Evolutionary conservation across 2,888 invertebrate species (phyloP).

Genomic region (Sarcophaga caerulescens): DNA sequence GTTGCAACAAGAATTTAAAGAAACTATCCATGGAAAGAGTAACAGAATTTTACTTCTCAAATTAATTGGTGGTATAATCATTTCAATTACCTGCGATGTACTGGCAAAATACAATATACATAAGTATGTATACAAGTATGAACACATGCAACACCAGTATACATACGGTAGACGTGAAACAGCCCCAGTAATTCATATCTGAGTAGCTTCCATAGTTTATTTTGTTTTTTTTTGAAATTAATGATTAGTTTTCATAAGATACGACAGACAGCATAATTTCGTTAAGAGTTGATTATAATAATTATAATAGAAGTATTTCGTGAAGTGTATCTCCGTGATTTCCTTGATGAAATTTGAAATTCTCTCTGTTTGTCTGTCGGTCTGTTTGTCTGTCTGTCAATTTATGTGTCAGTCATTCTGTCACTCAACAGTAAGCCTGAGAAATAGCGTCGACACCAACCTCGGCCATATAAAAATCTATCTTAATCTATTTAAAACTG

Average conservation of each 20-base stretch:
- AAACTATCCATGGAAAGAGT: neutral
- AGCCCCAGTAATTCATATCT: neutral
- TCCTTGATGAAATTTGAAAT: slow-evolving; percentile 35
- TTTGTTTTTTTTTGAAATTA: slow-evolving; percentile 33
- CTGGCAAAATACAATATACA: slow-evolving; percentile 10
- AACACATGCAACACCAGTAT: neutral
- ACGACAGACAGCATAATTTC: slow-evolving; percentile 51
- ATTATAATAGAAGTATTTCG: slow-evolving; percentile 34
- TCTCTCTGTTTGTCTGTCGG: neutral
- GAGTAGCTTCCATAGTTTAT: neutral
- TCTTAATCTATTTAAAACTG: slow-evolving; percentile 47
- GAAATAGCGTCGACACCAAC: slow-evolving; percentile 17
- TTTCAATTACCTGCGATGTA: slow-evolving; percentile 56
- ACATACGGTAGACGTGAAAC: neutral
- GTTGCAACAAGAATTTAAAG: slow-evolving; percentile 19
- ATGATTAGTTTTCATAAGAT: slow-evolving; percentile 44
- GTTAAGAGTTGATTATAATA: slow-evolving; percentile 59
- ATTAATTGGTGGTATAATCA: slow-evolving; percentile 57
- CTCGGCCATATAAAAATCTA: slow-evolving; percentile 24
- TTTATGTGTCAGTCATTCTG: slow-evolving; percentile 31
- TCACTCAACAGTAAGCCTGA: slow-evolving; percentile 17
- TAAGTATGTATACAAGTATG: neutral
- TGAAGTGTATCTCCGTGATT: neutral
- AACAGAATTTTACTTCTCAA: slow-evolving; percentile 54
- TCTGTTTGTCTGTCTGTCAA: neutral